Conservation (phyloP, 2,113 vertebrate species). For the Rattus rattus region DNA sequence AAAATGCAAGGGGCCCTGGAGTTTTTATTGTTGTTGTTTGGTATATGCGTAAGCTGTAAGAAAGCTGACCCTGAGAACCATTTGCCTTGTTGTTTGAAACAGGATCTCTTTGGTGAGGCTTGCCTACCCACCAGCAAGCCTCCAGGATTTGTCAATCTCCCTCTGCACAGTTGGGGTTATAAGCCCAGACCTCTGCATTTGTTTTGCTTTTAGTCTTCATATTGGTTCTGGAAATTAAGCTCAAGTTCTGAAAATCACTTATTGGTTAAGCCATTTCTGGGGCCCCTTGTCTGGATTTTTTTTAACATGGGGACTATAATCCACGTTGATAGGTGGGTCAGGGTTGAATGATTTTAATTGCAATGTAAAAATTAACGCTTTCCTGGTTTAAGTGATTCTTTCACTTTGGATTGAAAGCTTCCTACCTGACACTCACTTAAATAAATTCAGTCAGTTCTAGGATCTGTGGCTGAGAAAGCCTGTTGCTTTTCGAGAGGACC, state of each 20-base stretch:
- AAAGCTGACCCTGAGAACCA: not conserved
- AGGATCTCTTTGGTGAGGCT: not conserved
- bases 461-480: too few species aligned
- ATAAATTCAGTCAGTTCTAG: not conserved
- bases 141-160: not conserved
- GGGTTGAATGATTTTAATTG: slow-evolving; percentile 3
- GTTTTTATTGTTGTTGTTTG: not conserved
- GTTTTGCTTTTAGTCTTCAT: not conserved
- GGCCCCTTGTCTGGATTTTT: not conserved
- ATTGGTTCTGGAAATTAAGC: too few species aligned
- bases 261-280: not conserved
- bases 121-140: too few species aligned
- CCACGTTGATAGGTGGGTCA: not conserved
- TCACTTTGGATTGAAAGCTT: not conserved
- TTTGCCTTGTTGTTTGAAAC: too few species aligned
- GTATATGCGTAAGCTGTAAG: too few species aligned
- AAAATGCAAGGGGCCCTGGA: not conserved
- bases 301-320: not conserved
- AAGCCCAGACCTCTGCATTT: not conserved
- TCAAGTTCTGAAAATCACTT: not conserved
- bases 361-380: slow-evolving; percentile 2
- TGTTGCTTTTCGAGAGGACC: not conserved
- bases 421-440: not conserved
- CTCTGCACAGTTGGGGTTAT: not conserved
- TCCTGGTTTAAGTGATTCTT: not conserved